A percentile compares a stretch with the other conserved stretches of the same genome.
These are phyloP conservation scores for Macrostomum lignano DNA, from an alignment of 1,140 invertebrate species.

Conservation along the genomic window DNA sequence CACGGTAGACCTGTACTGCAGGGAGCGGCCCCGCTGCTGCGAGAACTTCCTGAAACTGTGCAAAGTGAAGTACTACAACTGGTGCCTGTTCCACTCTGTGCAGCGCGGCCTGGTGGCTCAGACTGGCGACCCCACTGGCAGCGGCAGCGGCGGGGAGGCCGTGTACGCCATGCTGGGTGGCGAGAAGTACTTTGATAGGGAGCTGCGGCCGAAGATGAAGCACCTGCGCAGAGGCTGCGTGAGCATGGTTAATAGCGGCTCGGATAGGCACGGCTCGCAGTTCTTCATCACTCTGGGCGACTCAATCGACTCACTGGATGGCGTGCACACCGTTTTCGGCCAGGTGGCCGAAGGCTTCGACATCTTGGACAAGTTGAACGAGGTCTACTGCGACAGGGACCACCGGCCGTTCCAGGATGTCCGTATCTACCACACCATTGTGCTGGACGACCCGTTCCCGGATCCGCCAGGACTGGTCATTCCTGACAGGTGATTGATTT, in stretches of 20 bases:
- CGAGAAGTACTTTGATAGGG: conserved; percentile 65
- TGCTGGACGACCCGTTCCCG: conserved; percentile 77
- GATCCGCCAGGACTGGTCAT: conserved; percentile 43
- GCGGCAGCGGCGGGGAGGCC: conserved; percentile 64
- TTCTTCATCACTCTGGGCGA: conserved; percentile 78
- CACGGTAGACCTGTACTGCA: background rate
- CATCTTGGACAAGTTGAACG: conserved; percentile 57
- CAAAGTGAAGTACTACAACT: conserved; percentile 95
- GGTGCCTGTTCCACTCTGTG: conserved; percentile 54
- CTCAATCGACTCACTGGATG: conserved; percentile 64
- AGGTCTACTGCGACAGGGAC: conserved; percentile 63
- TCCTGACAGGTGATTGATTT: too few relatives aligned
- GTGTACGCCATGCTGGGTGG: conserved; percentile 13
- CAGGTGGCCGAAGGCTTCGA: conserved; percentile 63
- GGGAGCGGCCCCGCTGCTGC: conserved; percentile 31
- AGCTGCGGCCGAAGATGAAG: conserved; percentile 59
- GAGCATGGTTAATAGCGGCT: conserved; percentile 79
- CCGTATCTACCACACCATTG: conserved; percentile 76
- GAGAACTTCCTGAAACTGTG: conserved; percentile 88
- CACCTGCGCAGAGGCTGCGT: conserved; percentile 55
- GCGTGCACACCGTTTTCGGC: conserved; percentile 71
- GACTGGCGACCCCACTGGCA: conserved; percentile 75
- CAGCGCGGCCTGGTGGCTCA: conserved; percentile 72
- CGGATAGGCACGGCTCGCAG: conserved; percentile 71
- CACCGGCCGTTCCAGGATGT: conserved; percentile 79